These are phyloP conservation scores for Leptopilina syphax DNA, from an alignment of 2,888 invertebrate species.

Conservation along the genomic window DNA sequence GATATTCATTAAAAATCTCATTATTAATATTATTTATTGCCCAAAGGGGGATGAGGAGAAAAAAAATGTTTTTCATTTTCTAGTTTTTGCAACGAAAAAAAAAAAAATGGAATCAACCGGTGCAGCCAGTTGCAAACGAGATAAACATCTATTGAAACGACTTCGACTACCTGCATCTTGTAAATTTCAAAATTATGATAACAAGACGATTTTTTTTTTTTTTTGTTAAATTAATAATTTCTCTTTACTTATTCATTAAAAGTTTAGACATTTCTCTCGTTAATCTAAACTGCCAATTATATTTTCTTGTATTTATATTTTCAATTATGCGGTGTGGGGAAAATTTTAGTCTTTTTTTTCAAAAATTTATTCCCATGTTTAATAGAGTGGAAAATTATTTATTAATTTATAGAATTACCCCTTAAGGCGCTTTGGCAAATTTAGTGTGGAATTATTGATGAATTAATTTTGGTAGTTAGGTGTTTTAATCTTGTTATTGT, in stretches of 20 bases:
- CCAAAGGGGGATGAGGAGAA: background rate
- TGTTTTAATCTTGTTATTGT: no score
- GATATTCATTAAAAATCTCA: slow-evolving; percentile 17
- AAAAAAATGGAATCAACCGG: slow-evolving; percentile 5
- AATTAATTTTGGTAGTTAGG: no score
- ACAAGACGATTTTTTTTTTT: background rate
- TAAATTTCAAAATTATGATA: slow-evolving; percentile 25
- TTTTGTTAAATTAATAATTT: no score
- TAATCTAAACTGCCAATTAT: slow-evolving; percentile 6
- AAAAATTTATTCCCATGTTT: no score
- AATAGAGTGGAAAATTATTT: background rate
- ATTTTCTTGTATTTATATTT: slow-evolving; percentile 1
- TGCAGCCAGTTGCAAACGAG: slow-evolving; percentile 28
- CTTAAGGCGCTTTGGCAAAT: no score
- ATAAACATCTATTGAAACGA: slow-evolving; percentile 19
- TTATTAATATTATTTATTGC: slow-evolving; percentile 20
- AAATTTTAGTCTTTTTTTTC: background rate
- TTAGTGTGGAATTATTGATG: no score
- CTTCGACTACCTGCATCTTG: slow-evolving; percentile 12
- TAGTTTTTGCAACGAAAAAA: background rate
- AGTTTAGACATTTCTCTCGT: background rate
- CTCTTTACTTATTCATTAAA: background rate
- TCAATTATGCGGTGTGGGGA: background rate
- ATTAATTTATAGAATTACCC: no score
- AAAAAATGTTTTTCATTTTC: background rate